A percentile compares a stretch with the other conserved stretches of the same genome.
Conservation (phyloP, 2,113 vertebrate genomes). For the Colistium nudipinnis region DNA sequence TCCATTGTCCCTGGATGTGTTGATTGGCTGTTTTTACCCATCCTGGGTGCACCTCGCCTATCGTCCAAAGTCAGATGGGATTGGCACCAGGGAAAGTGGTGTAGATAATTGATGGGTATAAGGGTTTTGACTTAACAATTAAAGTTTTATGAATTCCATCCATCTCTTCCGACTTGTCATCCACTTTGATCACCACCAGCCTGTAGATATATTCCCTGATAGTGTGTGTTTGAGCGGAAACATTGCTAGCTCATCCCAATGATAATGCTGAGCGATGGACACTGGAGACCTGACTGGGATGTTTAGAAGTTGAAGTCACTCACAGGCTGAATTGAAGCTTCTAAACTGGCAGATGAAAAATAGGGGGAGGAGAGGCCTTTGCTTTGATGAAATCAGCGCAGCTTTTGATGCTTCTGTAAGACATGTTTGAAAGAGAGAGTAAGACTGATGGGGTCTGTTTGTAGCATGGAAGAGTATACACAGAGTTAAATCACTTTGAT, state of each 20-base stretch:
- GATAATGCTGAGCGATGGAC: constrained; percentile 43
- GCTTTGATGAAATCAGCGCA: constrained; percentile 13
- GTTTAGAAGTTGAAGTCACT: constrained; percentile 49
- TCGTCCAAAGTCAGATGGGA: too few species aligned
- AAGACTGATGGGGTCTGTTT: constrained; percentile 17
- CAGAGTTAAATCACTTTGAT: constrained; percentile 9
- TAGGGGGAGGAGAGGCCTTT: constrained; percentile 11
- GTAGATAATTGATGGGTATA: too few species aligned
- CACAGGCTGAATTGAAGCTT: constrained; percentile 33
- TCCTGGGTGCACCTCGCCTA: too few species aligned
- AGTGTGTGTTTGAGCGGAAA: constrained; percentile 13
- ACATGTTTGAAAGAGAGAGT: constrained; percentile 25
- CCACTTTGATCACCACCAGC: not conserved
- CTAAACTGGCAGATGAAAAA: constrained; percentile 47
- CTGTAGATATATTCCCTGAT: not conserved
- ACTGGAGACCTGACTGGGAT: constrained; percentile 27
- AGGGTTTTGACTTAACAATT: not conserved
- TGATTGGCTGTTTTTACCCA: too few species aligned
- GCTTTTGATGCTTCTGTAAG: constrained; percentile 27
- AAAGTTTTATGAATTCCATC: not conserved
- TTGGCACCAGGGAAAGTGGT: too few species aligned
- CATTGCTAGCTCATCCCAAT: constrained; percentile 27
- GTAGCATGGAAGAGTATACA: constrained; percentile 7
- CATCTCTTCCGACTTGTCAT: not conserved
- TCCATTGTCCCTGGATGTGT: too few species aligned